Evolutionary conservation across 2,797 vertebrate species (phyloP).

Genomic region (Rhincodon typus): DNA sequence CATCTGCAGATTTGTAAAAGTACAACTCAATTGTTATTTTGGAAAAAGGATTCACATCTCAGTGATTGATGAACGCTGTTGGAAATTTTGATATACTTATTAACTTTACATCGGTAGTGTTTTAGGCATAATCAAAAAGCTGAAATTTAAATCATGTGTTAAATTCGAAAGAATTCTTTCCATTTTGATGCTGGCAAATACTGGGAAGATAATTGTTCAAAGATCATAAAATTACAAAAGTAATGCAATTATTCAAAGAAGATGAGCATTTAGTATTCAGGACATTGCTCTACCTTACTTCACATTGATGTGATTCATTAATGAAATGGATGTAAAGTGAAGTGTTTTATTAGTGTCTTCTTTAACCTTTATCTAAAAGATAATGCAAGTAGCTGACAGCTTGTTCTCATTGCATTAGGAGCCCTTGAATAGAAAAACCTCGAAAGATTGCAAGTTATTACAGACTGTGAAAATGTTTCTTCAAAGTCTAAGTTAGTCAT

Average conservation of each 20-base stretch:
- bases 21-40: neutral
- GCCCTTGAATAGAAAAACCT: neutral
- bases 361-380: constrained; percentile 19
- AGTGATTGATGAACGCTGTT: neutral
- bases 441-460: neutral
- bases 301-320: constrained; percentile 17
- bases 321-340: constrained; percentile 19
- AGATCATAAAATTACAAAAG: constrained; percentile 24
- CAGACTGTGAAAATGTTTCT: neutral
- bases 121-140: neutral
- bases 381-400: neutral
- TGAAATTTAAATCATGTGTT: neutral
- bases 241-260: constrained; percentile 15
- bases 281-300: neutral
- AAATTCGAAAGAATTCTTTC: neutral
- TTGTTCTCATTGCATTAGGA: neutral
- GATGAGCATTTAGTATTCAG: constrained; percentile 20
- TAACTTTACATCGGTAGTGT: neutral
- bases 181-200: neutral
- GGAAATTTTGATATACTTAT: neutral
- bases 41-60: neutral
- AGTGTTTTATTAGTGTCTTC: constrained; percentile 10
- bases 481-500: neutral
- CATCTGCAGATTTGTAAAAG: neutral
- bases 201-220: neutral